These are phyloP conservation scores for Dallia pectoralis DNA, from an alignment of 2,797 vertebrate species.

Conservation along the genomic window DNA sequence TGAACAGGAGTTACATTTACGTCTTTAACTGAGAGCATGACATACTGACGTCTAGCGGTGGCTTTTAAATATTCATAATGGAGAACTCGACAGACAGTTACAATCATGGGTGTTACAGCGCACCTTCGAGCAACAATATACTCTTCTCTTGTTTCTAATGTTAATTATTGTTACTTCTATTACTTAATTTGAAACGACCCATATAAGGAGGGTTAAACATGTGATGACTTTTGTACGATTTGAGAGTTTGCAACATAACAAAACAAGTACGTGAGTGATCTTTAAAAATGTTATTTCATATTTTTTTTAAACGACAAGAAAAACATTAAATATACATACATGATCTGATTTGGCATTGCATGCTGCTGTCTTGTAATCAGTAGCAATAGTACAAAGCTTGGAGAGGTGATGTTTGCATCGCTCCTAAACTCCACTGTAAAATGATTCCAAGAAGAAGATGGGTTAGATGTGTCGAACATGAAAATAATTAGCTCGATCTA, in stretches of 20 bases:
- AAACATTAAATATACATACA: too few species aligned
- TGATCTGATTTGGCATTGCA: neutral
- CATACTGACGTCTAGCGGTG: conserved; percentile 7
- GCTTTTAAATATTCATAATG: neutral
- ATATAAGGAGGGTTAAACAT: neutral
- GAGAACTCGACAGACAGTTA: too few species aligned
- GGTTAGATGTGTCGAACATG: neutral
- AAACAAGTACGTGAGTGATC: too few species aligned
- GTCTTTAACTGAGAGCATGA: neutral
- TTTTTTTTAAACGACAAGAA: too few species aligned
- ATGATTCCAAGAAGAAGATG: neutral
- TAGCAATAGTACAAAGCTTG: neutral
- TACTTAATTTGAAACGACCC: neutral
- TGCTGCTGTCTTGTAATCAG: neutral
- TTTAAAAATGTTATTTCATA: too few species aligned
- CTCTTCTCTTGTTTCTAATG: neutral
- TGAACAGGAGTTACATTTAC: neutral
- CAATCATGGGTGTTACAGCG: neutral
- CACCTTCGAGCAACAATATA: neutral
- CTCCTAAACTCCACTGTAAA: neutral
- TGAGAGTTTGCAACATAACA: neutral
- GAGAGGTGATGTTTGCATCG: neutral
- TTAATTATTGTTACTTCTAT: neutral
- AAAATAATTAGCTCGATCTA: neutral
- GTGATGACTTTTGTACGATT: neutral